Percentiles rank a stretch among this genome's conserved stretches.
phyloP scores from a whole-genome alignment of 1,140 invertebrate genomes.

The Brachionus plicatilis region DNA sequence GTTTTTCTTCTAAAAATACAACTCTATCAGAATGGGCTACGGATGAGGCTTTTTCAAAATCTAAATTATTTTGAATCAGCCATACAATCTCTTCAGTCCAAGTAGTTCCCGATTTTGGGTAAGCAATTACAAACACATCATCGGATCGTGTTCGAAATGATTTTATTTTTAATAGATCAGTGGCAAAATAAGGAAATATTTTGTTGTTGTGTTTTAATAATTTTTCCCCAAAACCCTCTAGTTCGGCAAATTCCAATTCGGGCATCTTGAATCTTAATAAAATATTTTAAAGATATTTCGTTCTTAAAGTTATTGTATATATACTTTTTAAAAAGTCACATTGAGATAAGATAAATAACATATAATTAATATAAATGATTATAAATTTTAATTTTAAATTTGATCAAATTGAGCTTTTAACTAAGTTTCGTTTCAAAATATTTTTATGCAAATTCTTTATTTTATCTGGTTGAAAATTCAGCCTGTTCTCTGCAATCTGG shows the following conservation, averaged over 20 bases:
- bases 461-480: too few species aligned
- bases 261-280: neutral
- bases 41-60: neutral
- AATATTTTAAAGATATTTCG: neutral
- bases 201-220: neutral
- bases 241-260: neutral
- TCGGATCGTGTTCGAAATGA: neutral
- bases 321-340: too few species aligned
- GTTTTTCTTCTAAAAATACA: neutral
- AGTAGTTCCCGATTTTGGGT: constrained; percentile 25
- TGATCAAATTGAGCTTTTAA: too few species aligned
- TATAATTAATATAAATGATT: too few species aligned
- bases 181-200: neutral
- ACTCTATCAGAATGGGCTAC: neutral
- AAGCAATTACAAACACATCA: neutral
- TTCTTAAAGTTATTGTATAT: too few species aligned
- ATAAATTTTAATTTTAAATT: too few species aligned
- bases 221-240: neutral
- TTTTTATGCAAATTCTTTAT: too few species aligned
- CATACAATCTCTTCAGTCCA: constrained; percentile 19
- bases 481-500: too few species aligned
- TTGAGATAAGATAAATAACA: too few species aligned
- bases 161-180: neutral
- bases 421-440: too few species aligned
- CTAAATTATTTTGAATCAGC: constrained; percentile 8